Evolutionary conservation across 1,140 invertebrate species (phyloP).

Genomic region (Ips typographus): DNA sequence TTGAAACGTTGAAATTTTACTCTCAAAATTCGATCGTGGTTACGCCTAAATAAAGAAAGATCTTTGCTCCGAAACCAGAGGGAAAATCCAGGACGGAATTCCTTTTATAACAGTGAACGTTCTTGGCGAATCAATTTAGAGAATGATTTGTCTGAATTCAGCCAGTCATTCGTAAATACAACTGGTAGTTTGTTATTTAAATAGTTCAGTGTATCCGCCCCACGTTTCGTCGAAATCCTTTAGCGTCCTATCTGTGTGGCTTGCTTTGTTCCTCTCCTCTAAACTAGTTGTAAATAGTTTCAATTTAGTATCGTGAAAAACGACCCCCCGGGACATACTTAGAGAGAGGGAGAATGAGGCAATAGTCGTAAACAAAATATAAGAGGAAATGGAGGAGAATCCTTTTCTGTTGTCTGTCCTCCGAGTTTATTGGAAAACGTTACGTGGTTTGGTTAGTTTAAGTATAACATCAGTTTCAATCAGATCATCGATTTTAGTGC

Average conservation of each 20-base stretch:
- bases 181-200: constrained; percentile 25
- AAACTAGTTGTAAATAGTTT: constrained; percentile 11
- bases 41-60: no score
- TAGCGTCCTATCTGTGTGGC: constrained; percentile 7
- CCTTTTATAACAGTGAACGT: constrained; percentile 21
- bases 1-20: background rate
- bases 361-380: no score
- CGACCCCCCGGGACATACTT: background rate
- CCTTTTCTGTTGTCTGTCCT: no score
- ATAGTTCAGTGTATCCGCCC: constrained; percentile 17
- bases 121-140: constrained; percentile 25
- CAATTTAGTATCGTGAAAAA: constrained; percentile 6
- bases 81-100: constrained; percentile 10
- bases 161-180: constrained; percentile 22
- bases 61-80: no score
- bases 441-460: no score
- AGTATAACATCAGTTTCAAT: no score
- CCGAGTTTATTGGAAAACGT: no score
- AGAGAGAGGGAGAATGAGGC: no score
- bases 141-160: constrained; percentile 24
- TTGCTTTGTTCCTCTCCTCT: background rate
- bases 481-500: no score
- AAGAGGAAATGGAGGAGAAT: no score
- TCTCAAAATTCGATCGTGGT: no score
- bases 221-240: constrained; percentile 13